Percentiles rank a stretch among this genome's conserved stretches.
These are phyloP conservation scores for Xiphias gladius DNA, from an alignment of 2,113 vertebrate species.

Conservation along the genomic window DNA sequence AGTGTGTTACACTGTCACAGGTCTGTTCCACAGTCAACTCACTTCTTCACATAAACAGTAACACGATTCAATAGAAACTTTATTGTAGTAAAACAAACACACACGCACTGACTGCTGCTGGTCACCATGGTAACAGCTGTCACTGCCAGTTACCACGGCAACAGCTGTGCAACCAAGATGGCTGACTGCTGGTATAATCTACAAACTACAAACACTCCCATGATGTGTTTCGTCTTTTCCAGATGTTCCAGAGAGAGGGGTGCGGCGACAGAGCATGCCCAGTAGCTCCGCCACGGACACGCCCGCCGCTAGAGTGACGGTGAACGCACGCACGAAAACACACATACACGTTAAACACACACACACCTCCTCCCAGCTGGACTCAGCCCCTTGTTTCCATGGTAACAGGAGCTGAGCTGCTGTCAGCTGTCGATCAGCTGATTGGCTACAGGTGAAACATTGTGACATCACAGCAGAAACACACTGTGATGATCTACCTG, in stretches of 20 bases:
- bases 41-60: neutral
- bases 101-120: neutral
- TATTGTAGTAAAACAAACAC: neutral
- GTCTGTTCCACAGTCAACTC: no score
- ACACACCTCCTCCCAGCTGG: slow-evolving; percentile 33
- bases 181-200: neutral
- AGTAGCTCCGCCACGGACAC: slow-evolving; percentile 85
- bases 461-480: neutral
- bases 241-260: slow-evolving; percentile 83
- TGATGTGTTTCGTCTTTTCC: slow-evolving; percentile 47
- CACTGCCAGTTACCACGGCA: slow-evolving; percentile 1
- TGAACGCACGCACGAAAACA: slow-evolving; percentile 56
- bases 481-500: no score
- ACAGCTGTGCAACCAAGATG: slow-evolving; percentile 1
- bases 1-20: no score
- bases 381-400: slow-evolving; percentile 88
- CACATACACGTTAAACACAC: slow-evolving; percentile 3
- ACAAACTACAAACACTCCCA: slow-evolving; percentile 33
- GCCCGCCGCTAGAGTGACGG: slow-evolving; percentile 88
- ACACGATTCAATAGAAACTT: neutral
- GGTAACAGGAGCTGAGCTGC: slow-evolving; percentile 87
- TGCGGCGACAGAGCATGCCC: slow-evolving; percentile 90
- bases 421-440: slow-evolving; percentile 41
- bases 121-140: neutral
- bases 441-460: neutral